Conservation (phyloP, 2,888 invertebrate species). For the Aethes cnicana region DNA sequence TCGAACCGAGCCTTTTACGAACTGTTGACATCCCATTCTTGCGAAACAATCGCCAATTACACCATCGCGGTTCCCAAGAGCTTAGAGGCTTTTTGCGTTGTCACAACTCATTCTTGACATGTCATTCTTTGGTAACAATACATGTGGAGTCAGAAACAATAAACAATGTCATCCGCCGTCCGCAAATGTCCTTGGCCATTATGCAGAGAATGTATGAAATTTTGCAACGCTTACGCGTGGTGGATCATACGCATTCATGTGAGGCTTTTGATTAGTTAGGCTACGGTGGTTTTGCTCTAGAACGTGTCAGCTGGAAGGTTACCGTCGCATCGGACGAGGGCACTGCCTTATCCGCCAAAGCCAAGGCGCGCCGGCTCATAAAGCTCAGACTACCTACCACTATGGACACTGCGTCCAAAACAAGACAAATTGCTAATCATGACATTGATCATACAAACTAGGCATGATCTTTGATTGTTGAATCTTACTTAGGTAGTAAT, state of each 20-base stretch:
- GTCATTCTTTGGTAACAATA: constrained; percentile 54
- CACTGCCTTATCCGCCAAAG: constrained; percentile 27
- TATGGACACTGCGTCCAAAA: constrained; percentile 5
- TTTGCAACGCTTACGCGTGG: constrained; percentile 28
- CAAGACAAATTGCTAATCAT: constrained; percentile 27
- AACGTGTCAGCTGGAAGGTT: constrained; percentile 18
- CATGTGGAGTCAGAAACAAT: constrained; percentile 59
- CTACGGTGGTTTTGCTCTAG: constrained; percentile 8
- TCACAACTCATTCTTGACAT: constrained; percentile 31
- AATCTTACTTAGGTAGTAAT: constrained; percentile 6
- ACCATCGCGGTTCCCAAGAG: constrained; percentile 49
- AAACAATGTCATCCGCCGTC: constrained; percentile 60
- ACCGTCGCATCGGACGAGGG: constrained; percentile 19
- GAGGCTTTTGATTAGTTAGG: constrained; percentile 20
- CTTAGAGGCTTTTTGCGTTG: constrained; percentile 38
- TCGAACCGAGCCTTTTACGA: constrained; percentile 16
- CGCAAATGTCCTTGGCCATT: constrained; percentile 52
- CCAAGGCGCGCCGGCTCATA: constrained; percentile 26
- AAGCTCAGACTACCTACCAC: constrained; percentile 11
- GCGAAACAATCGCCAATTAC: constrained; percentile 55
- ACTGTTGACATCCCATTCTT: constrained; percentile 39
- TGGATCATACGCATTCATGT: constrained; percentile 22
- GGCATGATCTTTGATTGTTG: not conserved
- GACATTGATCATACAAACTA: constrained; percentile 19
- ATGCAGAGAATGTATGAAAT: constrained; percentile 32